Base-by-base conservation (phyloP, 2,888 invertebrate species). In the Eurytoma californica region DNA sequence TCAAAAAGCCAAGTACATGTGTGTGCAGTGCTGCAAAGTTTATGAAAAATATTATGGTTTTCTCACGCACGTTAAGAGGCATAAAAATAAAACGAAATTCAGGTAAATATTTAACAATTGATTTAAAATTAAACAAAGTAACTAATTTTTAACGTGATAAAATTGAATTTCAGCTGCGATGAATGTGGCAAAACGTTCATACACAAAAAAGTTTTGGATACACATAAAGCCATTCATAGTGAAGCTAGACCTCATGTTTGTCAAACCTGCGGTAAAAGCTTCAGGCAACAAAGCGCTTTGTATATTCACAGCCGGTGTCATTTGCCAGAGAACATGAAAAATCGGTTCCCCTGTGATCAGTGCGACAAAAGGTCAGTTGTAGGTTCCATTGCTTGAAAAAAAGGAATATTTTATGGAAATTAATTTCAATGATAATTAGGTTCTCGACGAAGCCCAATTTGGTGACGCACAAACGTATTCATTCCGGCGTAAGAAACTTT, bases 1-100 rank as follows among this genome's bases (percentile, higher is more conserved):
- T 63, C 93, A 93, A 84, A 92, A 93, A 81, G 91, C 92, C 0
- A 93, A 93, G 7, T 94, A 93, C 84, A 91, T 92, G 85, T 95
- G 95, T 86, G 92, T 93, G 24, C 93, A 94, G 84, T 95, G 95
- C 86, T 93, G 93, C 63, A 93, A 93, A 83, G 91, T 93, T 16
- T 92, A 92, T 82, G 92, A 92, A 61, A 93, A 93, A 84, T 94
- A 94, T 87, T 91, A 91, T 79, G 91, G 92, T 4, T 95, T 95
- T 86, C 86, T 94, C 9, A 92, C 92, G 73, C 95, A 95, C 88
- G 93, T 94, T 0, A 90, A 92, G 81, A 91, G 92, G 66, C 95
- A 95, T 87, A 91, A 93, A 82, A 92, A 92, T 77, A 91, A 91
- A 83, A 88, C 94, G 47, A 92, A 93, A 91, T 94, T 92, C 87